Conservation (phyloP, 2,113 vertebrate species). For the Bos indicus region DNA sequence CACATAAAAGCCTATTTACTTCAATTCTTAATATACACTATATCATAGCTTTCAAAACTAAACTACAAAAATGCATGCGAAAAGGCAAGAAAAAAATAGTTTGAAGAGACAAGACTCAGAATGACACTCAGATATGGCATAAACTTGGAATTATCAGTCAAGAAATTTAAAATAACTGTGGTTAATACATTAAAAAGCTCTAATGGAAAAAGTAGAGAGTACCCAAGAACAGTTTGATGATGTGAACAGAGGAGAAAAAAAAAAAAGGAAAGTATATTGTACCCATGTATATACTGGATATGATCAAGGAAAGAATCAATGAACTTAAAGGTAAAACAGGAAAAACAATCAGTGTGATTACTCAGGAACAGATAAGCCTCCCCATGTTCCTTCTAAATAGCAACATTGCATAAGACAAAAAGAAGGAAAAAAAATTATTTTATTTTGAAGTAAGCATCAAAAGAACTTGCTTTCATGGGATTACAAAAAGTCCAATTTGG, state of each 20-base stretch:
- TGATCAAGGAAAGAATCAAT: background rate
- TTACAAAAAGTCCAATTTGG: background rate
- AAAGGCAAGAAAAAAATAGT: background rate
- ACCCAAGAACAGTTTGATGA: background rate
- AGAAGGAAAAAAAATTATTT: background rate
- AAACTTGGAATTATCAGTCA: background rate
- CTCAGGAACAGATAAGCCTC: constrained; percentile 1
- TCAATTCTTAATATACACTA: background rate
- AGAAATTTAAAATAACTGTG: background rate
- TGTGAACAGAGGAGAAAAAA: background rate
- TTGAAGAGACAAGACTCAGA: background rate
- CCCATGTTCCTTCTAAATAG: background rate
- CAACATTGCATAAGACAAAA: background rate
- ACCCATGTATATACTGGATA: background rate
- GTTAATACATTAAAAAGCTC: background rate
- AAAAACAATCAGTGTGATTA: background rate
- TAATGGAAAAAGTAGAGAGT: background rate
- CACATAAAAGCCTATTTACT: background rate
- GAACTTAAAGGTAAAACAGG: background rate
- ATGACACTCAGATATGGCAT: background rate
- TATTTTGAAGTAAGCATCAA: constrained; percentile 34
- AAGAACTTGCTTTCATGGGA: constrained; percentile 2
- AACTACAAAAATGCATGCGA: background rate
- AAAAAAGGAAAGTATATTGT: background rate
- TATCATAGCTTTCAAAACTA: background rate